Conservation (phyloP, 23 tunicate genomes). For the Clavelina lepadiformis region DNA sequence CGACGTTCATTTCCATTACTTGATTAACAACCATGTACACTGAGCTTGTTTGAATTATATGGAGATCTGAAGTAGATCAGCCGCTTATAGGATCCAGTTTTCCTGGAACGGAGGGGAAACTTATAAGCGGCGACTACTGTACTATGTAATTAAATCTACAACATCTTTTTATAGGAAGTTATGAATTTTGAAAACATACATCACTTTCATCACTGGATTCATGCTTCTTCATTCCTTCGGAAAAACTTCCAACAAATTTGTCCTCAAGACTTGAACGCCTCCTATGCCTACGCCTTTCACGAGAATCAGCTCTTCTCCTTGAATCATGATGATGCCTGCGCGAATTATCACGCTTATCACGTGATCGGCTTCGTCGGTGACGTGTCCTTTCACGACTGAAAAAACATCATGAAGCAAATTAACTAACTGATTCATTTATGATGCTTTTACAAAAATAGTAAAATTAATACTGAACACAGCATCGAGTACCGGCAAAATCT, state of each 20-base stretch:
- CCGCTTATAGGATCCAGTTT: too few relatives aligned
- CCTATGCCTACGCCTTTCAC: conserved; percentile 27
- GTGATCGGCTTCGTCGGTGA: conserved; percentile 37
- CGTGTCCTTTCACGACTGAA: conserved; percentile 22
- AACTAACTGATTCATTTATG: background rate
- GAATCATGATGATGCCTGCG: conserved; percentile 3
- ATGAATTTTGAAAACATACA: too few relatives aligned
- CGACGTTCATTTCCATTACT: too few relatives aligned
- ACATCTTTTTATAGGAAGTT: background rate
- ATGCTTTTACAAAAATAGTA: background rate
- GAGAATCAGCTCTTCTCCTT: conserved; percentile 7
- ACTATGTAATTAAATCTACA: background rate
- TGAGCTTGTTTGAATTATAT: too few relatives aligned
- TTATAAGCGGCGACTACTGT: background rate
- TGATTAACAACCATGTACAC: too few relatives aligned
- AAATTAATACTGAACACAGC: background rate
- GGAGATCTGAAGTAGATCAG: too few relatives aligned
- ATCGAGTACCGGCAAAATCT: background rate
- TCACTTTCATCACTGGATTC: conserved; percentile 39
- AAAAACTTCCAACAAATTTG: conserved; percentile 83
- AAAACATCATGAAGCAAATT: background rate
- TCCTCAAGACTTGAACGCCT: conserved; percentile 67
- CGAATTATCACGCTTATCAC: conserved; percentile 26
- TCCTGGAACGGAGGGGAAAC: too few relatives aligned
- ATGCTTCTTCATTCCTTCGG: conserved; percentile 82